Percentiles rank a stretch among this genome's conserved stretches.
Evolutionary conservation across 1,140 invertebrate genomes (phyloP).

Genomic region (Aplysia californica): DNA sequence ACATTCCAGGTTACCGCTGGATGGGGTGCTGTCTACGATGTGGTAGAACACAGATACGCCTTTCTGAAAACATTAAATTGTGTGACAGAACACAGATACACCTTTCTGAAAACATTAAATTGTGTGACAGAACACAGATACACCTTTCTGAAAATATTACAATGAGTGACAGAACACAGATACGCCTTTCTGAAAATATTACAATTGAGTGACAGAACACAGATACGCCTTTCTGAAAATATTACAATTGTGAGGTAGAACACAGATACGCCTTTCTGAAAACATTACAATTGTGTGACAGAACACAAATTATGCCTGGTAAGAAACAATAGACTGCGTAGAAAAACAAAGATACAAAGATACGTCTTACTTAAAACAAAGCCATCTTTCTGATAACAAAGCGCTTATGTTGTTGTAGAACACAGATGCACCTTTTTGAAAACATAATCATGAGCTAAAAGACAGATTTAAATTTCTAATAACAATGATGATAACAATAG

Average conservation of each 20-base stretch:
- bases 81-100: conserved; percentile 45
- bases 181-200: conserved; percentile 34
- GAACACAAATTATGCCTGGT: conserved; percentile 39
- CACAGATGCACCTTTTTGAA: conserved; percentile 35
- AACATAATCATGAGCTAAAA: too few species aligned
- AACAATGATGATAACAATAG: too few species aligned
- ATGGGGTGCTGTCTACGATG: conserved; percentile 41
- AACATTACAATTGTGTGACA: conserved; percentile 48
- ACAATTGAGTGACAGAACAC: conserved; percentile 54
- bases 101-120: conserved; percentile 36
- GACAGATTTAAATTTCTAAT: too few species aligned
- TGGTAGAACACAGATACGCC: conserved; percentile 47
- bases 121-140: conserved; percentile 48
- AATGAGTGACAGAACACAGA: conserved; percentile 50
- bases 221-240: conserved; percentile 33
- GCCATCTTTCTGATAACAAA: too few species aligned
- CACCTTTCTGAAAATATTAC: conserved; percentile 34
- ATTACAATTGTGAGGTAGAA: conserved; percentile 55
- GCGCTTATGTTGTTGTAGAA: too few species aligned
- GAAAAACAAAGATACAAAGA: too few species aligned
- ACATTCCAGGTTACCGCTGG: conserved; percentile 31
- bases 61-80: conserved; percentile 34
- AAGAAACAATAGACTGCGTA: conserved; percentile 41
- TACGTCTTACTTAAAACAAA: too few species aligned
- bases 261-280: conserved; percentile 37